Percentiles rank a stretch among this genome's conserved stretches.
Conservation (phyloP, 2,113 vertebrate species). For the Grammomys dolichurus region DNA sequence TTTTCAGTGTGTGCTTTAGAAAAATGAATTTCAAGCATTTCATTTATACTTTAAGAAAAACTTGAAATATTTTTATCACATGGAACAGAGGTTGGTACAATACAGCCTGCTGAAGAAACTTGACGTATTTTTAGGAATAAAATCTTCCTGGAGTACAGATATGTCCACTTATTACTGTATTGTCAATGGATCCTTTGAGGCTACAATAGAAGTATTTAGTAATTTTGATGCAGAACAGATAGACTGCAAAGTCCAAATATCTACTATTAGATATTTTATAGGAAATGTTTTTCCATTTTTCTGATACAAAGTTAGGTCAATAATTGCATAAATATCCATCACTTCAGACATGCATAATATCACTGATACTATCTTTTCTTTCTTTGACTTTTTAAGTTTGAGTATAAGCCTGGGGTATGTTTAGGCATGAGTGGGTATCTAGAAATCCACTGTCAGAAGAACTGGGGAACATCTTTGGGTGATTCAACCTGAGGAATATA, state of each 20-base stretch:
- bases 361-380: background rate
- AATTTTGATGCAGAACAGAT: background rate
- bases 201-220: background rate
- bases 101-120: background rate
- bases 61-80: conserved; percentile 34
- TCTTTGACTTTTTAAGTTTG: background rate
- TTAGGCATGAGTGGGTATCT: background rate
- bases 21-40: conserved; percentile 20
- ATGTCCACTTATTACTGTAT: background rate
- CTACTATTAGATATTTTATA: background rate
- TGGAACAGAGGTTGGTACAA: background rate
- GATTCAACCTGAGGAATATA: background rate
- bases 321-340: background rate
- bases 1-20: background rate
- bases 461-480: background rate
- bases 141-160: conserved; percentile 28
- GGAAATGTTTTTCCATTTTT: background rate
- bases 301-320: background rate
- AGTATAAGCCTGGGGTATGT: background rate
- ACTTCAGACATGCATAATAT: background rate
- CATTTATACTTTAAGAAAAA: background rate
- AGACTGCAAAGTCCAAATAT: background rate
- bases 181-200: background rate
- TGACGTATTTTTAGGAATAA: conserved; percentile 35
- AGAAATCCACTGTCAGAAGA: background rate